Base-by-base conservation (phyloP, 2,888 invertebrate species). In the Dryococelus australis region DNA sequence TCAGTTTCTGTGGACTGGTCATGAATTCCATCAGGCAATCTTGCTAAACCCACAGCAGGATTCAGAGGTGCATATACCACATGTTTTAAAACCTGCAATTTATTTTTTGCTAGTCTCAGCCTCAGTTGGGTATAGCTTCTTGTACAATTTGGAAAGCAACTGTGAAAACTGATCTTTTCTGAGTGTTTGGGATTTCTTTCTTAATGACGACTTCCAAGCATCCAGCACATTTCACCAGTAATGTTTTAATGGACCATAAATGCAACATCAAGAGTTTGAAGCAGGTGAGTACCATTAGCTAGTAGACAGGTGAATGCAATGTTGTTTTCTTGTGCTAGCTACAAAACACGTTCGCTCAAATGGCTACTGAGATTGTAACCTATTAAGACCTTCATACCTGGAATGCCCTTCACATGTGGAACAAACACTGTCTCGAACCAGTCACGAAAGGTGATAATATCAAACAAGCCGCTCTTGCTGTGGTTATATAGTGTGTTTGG, bases 221-320 rank as follows among this genome's bases (percentile, higher is more conserved):
- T 83, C 83, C 83, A 83, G 43, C 9, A 83, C 43, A 28, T 83
- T 28, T 83, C 83, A 20, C 83, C 83, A 83, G 43, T 83, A 83
- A 12, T 20, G 28, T 24, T 10, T 83, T 6, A 83, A 10, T 13
- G 83, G 12, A 10, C 16, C 4, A 20, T 13, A 83, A 83, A 83
- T 83, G 12, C 83, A 28, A 83, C 27, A 26, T 83, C 12, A 4
- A 83, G 83, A 28, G 83, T 9, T 83, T 83, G 83, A 6, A 28
- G 43, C 83, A 83, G 12, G 16, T 83, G 83, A 35, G 83, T 83
- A 43, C 35, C 28, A 43, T 83, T 83, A 20, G 28, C 43, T 83
- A n/a, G 16, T 12, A 83, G 16, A 43, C 83, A n/a, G n/a, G n/a
- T n/a, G n/a, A n/a, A n/a, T n/a, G n/a, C n/a, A n/a, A n/a, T n/a